Conservation (phyloP, 2,797 vertebrate species). For the Phrynocephalus forsythii region DNA sequence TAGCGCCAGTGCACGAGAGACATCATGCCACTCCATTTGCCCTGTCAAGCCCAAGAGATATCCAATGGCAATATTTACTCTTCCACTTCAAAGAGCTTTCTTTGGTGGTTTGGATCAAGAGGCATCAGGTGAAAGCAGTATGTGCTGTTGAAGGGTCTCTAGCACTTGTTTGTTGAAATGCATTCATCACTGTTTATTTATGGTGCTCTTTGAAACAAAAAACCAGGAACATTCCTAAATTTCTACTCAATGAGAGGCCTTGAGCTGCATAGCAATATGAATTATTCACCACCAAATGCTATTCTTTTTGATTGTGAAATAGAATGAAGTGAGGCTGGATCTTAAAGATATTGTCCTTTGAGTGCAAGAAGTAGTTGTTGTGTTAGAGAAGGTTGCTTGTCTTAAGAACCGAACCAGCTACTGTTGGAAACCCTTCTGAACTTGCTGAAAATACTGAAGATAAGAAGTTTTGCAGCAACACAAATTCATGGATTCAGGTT, state of each 20-base stretch:
- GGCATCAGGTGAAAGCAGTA: conserved; percentile 51
- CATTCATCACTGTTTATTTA: conserved; percentile 55
- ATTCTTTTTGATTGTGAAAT: conserved; percentile 16
- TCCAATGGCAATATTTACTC: conserved; percentile 80
- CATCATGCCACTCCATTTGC: conserved; percentile 74
- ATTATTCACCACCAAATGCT: conserved; percentile 35
- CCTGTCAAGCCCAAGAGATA: conserved; percentile 71
- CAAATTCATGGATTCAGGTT: not conserved
- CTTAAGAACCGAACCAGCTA: not conserved
- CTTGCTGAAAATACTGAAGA: not conserved
- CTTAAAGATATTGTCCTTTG: conserved; percentile 16
- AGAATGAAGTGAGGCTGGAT: not conserved
- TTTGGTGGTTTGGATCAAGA: conserved; percentile 69
- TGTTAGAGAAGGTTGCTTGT: not conserved
- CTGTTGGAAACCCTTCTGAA: not conserved
- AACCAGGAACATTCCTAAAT: conserved; percentile 49
- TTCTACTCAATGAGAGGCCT: conserved; percentile 37
- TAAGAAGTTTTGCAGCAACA: not conserved
- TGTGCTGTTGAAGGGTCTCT: conserved; percentile 49
- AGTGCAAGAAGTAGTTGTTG: not conserved
- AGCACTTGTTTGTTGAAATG: conserved; percentile 42
- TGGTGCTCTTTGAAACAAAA: conserved; percentile 53
- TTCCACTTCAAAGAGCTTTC: conserved; percentile 79
- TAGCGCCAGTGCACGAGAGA: conserved; percentile 51
- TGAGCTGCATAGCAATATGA: conserved; percentile 41